Evolutionary conservation across 2,888 invertebrate genomes (phyloP).

Genomic region (Tholera decimalis): DNA sequence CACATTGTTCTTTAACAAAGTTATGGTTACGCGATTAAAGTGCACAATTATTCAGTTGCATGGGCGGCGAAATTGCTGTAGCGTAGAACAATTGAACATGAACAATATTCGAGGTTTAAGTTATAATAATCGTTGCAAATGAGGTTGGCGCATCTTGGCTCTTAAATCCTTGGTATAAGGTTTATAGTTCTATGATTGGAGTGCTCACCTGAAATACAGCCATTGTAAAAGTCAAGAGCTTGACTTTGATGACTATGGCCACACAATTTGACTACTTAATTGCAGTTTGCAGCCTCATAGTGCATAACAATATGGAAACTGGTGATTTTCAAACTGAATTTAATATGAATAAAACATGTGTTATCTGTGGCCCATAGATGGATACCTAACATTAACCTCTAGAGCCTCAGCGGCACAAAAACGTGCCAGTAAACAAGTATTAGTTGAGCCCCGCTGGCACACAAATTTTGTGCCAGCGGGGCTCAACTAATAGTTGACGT

Average conservation of each 20-base stretch:
- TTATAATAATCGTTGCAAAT: neutral
- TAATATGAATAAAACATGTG: neutral
- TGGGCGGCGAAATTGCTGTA: conserved; percentile 8
- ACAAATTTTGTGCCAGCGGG: too few relatives aligned
- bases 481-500: too few relatives aligned
- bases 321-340: conserved; percentile 17
- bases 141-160: neutral
- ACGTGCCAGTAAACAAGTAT: too few relatives aligned
- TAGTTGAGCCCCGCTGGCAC: too few relatives aligned
- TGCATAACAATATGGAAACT: neutral
- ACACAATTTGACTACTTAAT: conserved; percentile 20
- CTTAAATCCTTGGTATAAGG: neutral
- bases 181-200: conserved; percentile 1
- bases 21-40: conserved; percentile 17
- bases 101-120: conserved; percentile 1
- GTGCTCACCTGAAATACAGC: neutral
- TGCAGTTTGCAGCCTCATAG: neutral
- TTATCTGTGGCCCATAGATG: neutral
- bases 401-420: too few relatives aligned
- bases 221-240: conserved; percentile 1
- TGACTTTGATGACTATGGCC: conserved; percentile 3
- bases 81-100: conserved; percentile 25
- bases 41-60: conserved; percentile 13
- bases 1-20: conserved; percentile 14
- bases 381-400: too few relatives aligned